These are phyloP conservation scores for Myrmophylax atrothorax DNA, from an alignment of 2,113 vertebrate species.

Conservation along the genomic window DNA sequence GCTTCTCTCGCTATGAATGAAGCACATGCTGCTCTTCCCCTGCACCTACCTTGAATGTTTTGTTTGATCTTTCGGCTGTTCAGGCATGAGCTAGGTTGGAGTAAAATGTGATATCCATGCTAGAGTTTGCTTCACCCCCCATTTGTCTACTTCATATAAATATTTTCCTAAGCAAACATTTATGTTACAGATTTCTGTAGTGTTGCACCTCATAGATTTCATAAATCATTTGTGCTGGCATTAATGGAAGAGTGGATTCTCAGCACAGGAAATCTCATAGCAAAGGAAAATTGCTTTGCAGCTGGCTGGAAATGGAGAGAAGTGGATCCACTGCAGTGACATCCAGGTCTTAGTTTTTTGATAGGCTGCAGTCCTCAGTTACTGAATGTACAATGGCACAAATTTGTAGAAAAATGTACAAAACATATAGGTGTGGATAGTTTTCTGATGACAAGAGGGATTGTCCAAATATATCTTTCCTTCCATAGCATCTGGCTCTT, in stretches of 20 bases:
- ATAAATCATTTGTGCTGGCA: conserved; percentile 26
- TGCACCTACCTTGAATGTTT: background rate
- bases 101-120: background rate
- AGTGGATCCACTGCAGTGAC: background rate
- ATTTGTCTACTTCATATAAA: background rate
- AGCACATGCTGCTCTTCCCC: background rate
- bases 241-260: conserved; percentile 2
- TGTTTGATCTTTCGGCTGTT: background rate
- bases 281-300: conserved; percentile 7
- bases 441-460: background rate
- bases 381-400: fast-evolving
- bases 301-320: background rate
- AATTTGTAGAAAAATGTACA: background rate
- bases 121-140: background rate
- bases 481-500: background rate
- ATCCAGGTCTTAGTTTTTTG: background rate
- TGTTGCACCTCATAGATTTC: conserved; percentile 16
- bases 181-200: conserved; percentile 26
- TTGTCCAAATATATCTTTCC: background rate
- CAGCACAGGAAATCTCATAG: background rate
- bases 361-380: background rate
- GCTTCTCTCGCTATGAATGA: background rate
- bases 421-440: fast-evolving
- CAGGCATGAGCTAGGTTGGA: background rate
- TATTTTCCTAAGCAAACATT: conserved; percentile 27